Evolutionary conservation across 2,113 vertebrate species (phyloP).

Genomic region (Bufo bufo): DNA sequence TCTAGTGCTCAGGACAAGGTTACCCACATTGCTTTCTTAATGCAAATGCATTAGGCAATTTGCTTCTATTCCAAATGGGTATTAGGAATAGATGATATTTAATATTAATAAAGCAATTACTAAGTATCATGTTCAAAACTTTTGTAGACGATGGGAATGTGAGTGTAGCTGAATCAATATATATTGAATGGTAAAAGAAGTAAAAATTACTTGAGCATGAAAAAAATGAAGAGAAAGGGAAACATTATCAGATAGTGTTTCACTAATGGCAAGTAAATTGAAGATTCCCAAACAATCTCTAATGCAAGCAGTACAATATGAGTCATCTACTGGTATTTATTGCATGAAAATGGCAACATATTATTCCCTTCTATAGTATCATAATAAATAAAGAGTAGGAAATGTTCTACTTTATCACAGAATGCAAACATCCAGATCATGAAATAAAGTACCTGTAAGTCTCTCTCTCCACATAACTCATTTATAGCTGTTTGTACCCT

Average conservation of each 20-base stretch:
- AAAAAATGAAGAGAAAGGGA: conserved; percentile 29
- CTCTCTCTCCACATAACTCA: background rate
- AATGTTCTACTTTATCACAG: background rate
- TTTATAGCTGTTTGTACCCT: background rate
- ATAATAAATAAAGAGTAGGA: conserved; percentile 36
- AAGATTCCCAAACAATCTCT: background rate
- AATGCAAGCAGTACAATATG: background rate
- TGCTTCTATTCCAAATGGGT: conserved; percentile 20
- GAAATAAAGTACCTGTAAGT: background rate
- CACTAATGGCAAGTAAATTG: conserved; percentile 27
- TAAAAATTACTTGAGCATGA: conserved; percentile 40
- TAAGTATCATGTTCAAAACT: background rate
- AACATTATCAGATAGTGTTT: conserved; percentile 45
- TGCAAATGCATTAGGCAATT: conserved; percentile 24
- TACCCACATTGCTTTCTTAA: conserved; percentile 25
- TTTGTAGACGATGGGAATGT: conserved; percentile 16
- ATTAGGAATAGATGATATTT: background rate
- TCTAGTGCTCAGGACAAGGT: background rate
- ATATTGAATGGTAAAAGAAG: conserved; percentile 22
- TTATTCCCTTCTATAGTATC: conserved; percentile 27
- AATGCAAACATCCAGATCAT: conserved; percentile 8
- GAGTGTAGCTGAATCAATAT: background rate
- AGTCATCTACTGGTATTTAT: conserved; percentile 46
- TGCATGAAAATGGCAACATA: conserved; percentile 21
- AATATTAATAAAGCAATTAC: conserved; percentile 46